A percentile compares a stretch with the other conserved stretches of the same genome.
Evolutionary conservation across 2,797 vertebrate species (phyloP).

Genomic region (Linurgus olivaceus): DNA sequence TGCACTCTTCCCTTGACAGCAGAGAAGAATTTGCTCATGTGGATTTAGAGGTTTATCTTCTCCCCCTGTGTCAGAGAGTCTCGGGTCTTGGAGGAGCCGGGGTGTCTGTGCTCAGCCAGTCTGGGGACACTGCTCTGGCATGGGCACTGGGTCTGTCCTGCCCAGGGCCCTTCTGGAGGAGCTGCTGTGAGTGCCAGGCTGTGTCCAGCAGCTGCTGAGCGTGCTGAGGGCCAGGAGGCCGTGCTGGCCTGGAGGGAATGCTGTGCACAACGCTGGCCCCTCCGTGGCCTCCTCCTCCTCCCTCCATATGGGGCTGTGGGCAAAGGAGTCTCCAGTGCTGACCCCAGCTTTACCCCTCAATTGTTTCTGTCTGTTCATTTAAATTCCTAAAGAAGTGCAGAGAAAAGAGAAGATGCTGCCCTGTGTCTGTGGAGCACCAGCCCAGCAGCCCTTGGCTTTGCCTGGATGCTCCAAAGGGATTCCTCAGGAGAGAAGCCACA

Average conservation of each 20-base stretch:
- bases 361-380: slow-evolving; percentile 18
- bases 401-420: background rate
- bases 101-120: background rate
- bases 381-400: background rate
- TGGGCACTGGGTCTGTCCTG: background rate
- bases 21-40: background rate
- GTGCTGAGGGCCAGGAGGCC: background rate
- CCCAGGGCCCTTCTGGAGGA: background rate
- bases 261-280: background rate
- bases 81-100: background rate
- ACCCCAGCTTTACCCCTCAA: background rate
- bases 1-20: fast-evolving
- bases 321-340: background rate
- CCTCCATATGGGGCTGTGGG: background rate
- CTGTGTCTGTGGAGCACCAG: background rate
- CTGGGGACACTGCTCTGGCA: background rate
- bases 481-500: background rate
- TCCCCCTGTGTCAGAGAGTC: background rate
- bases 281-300: background rate
- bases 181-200: background rate
- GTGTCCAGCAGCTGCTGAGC: background rate
- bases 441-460: background rate
- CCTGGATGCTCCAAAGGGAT: background rate
- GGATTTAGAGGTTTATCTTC: background rate
- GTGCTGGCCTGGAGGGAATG: fast-evolving